Conservation (phyloP, 92 coral and sea anemone genomes). For the Bergia puertoricense region DNA sequence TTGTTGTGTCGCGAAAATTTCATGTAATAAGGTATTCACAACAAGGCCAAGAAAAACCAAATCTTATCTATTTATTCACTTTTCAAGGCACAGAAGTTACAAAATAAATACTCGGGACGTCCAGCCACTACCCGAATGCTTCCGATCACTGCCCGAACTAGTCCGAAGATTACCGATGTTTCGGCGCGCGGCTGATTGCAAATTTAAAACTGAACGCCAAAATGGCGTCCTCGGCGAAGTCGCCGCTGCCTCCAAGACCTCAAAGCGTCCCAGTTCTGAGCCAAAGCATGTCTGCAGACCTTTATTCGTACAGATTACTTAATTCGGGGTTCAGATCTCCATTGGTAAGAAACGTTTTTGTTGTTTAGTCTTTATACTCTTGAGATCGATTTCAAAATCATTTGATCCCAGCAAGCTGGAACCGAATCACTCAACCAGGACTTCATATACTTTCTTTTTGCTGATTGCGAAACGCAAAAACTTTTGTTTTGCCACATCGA, state of each 20-base stretch:
- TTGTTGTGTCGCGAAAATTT: too few species aligned
- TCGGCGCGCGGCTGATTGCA: slow-evolving; percentile 78
- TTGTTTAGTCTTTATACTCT: background rate
- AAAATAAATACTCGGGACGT: background rate
- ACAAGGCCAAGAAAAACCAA: too few species aligned
- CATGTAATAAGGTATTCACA: too few species aligned
- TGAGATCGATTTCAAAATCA: background rate
- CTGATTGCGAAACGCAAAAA: too few species aligned
- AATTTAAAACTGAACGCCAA: slow-evolving; percentile 77
- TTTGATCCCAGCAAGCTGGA: too few species aligned
- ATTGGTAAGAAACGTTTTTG: slow-evolving; percentile 60
- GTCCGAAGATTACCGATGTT: slow-evolving; percentile 75
- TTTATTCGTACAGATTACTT: slow-evolving; percentile 53
- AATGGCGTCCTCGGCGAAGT: slow-evolving; percentile 91
- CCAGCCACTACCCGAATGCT: background rate
- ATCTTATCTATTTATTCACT: too few species aligned
- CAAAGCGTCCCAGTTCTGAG: slow-evolving; percentile 93
- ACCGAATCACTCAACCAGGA: too few species aligned
- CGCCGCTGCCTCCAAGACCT: slow-evolving; percentile 89
- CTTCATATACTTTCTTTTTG: background rate
- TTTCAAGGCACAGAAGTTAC: too few species aligned
- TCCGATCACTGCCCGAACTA: background rate
- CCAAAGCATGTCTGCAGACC: slow-evolving; percentile 76
- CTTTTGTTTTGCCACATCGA: too few species aligned
- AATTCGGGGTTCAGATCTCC: slow-evolving; percentile 76